A percentile compares a stretch with the other conserved stretches of the same genome.
phyloP scores from a whole-genome alignment of 2,113 vertebrate genomes.

The Dendrocopos noguchii region DNA sequence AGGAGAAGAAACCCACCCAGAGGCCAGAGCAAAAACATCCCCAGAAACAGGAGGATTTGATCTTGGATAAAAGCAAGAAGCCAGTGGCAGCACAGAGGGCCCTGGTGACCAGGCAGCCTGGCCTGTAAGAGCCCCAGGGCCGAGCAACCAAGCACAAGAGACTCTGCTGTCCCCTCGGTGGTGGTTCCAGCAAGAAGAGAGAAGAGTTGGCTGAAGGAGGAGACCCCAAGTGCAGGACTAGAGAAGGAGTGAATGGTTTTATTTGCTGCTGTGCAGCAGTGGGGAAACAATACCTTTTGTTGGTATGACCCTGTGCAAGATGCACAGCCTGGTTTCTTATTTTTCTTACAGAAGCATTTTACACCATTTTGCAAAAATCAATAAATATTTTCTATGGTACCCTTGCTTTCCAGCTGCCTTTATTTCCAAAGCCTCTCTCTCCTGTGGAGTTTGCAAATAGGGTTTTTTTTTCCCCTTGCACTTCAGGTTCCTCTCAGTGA shows the following conservation, averaged over 20 bases:
- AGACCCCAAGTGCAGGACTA: background rate
- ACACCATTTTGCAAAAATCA: conserved; percentile 72
- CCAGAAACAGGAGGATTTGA: background rate
- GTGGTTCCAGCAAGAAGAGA: background rate
- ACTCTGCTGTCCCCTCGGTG: background rate
- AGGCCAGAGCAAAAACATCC: background rate
- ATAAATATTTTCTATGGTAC: conserved; percentile 79
- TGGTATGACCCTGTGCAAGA: conserved; percentile 47
- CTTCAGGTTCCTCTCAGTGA: accelerated
- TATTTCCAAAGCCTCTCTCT: background rate
- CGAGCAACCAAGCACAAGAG: background rate
- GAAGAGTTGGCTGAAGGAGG: background rate
- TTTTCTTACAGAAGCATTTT: conserved; percentile 60
- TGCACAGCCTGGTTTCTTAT: conserved; percentile 51
- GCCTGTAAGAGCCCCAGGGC: conserved; percentile 64
- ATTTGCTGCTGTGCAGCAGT: conserved; percentile 83
- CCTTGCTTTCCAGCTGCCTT: background rate
- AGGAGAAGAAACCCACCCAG: background rate
- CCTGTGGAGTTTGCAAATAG: accelerated
- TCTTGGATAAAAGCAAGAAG: conserved; percentile 29
- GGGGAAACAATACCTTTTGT: conserved; percentile 57
- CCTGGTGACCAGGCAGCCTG: conserved; percentile 77
- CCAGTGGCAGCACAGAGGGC: conserved; percentile 16
- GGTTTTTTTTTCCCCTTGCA: background rate
- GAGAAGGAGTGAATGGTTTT: background rate